Evolutionary conservation across 2,113 vertebrate genomes (phyloP).

Genomic region (Myotis yumanensis): DNA sequence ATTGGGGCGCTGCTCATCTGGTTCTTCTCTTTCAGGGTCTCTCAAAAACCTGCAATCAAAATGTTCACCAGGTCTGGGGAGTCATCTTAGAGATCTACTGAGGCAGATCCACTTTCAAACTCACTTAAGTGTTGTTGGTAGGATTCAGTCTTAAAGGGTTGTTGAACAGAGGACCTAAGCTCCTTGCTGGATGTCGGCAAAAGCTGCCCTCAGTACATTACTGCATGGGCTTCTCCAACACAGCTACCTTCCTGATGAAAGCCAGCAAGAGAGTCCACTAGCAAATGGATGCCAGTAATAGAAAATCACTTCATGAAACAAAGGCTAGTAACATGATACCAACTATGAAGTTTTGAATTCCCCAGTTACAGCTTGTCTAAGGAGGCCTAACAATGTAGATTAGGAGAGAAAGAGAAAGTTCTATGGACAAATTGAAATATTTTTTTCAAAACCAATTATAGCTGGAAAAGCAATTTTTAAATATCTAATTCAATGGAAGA

Average conservation of each 20-base stretch:
- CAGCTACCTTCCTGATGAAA: background rate
- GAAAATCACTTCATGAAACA: background rate
- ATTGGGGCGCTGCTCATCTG: background rate
- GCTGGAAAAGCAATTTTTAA: background rate
- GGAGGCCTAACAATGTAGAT: background rate
- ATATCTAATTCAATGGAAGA: background rate
- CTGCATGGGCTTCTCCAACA: background rate
- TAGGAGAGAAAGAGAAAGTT: background rate
- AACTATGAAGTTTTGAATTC: background rate
- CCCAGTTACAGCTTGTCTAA: background rate
- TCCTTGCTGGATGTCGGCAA: background rate
- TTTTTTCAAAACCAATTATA: background rate
- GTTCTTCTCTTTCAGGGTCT: background rate
- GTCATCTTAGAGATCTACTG: accelerated
- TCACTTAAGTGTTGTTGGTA: background rate
- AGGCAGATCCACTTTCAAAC: background rate
- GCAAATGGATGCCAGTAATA: background rate
- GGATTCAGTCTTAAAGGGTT: background rate
- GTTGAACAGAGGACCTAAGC: background rate
- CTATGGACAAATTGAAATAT: background rate
- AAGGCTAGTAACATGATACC: background rate
- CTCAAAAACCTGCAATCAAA: background rate
- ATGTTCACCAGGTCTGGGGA: background rate
- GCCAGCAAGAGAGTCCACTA: background rate
- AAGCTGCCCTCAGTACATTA: background rate